Evolutionary conservation across 2,113 vertebrate species (phyloP), one percentile per base, ranked within the genome.

Genomic region (Pyxicephalus adspersus): DNA sequence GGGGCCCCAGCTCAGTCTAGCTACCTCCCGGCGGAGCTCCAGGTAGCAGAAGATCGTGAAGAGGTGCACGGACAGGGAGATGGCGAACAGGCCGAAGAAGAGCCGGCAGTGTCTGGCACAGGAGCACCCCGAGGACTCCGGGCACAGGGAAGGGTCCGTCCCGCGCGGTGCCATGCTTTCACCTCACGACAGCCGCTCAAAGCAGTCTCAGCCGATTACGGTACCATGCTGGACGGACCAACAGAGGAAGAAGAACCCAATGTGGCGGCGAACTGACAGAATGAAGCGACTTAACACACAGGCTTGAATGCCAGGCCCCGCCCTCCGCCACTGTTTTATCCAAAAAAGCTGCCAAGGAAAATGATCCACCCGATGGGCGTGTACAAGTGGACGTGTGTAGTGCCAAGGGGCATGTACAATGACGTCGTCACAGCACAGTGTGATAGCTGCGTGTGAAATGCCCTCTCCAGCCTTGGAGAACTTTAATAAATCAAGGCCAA

Each of bases 1-100:
- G 17, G 28, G 61, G 67, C 23, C 67, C 68, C 16, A 50, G 4
- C 76, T 31, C 65, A 80, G 60, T 76, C 94, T 89, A 88, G 93
- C 93, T 67, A 96, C 90, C 80, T 97, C 95, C 38, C 94, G 94
- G 66, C 95, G 93, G 73, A 97, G 90, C 73, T 97, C 95, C 89
- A 96, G 85, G 77, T 96, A 96, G 85, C 95, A 96, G 89, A 94
- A 89, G 25, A 96, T 91, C n/a, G 95, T 97, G 87, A 96, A 88
- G 84, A 95, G 91, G 90, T 96, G 96, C 77, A 96, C 91, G 51
- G 90, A 94, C 81, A 97, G 92, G 54, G 96, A 96, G 86, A 96
- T 90, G 80, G 94, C 90, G 87, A 97, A 95, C 87, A 97, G 94
- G 77, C 93, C 93, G 87, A 95, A 90, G 89, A 95, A 96, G 75